Evolutionary conservation across 2,888 invertebrate species (phyloP).

Genomic region (Zaprionus obscuricornis): DNA sequence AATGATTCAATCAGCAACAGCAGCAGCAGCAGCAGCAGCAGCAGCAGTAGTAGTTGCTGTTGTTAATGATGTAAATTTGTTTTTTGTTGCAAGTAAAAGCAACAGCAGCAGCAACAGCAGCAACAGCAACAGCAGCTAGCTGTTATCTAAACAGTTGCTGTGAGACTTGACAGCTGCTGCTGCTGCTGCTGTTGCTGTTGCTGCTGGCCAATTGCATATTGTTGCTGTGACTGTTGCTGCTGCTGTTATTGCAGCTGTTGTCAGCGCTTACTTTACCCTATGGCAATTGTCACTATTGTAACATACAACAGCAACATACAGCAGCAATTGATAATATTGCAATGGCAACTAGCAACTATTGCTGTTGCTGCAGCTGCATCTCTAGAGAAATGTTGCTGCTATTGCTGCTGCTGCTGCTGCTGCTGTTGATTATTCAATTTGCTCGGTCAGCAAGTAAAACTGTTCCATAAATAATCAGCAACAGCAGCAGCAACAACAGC

Average conservation of each 20-base stretch:
- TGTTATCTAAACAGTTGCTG: slow-evolving; percentile 40
- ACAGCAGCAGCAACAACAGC: background rate
- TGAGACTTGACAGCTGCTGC: slow-evolving; percentile 39
- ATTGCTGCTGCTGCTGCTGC: too few relatives aligned
- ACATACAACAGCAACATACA: slow-evolving; percentile 14
- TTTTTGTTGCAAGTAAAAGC: slow-evolving; percentile 19
- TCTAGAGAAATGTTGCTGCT: slow-evolving; percentile 13
- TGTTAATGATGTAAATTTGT: background rate
- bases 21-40: background rate
- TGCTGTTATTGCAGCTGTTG: slow-evolving; percentile 9
- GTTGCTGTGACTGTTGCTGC: slow-evolving; percentile 6
- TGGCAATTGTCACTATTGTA: slow-evolving; percentile 10
- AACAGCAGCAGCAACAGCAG: slow-evolving; percentile 20
- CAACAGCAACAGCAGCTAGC: background rate
- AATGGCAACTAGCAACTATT: slow-evolving; percentile 13
- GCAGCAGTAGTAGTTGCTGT: background rate
- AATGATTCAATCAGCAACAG: background rate
- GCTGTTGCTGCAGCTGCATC: slow-evolving; percentile 12
- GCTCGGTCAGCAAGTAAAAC: slow-evolving; percentile 26
- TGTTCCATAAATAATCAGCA: slow-evolving; percentile 36
- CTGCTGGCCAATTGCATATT: slow-evolving; percentile 30
- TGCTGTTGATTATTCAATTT: background rate
- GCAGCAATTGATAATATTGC: slow-evolving; percentile 12
- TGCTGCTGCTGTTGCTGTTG: slow-evolving; percentile 10
- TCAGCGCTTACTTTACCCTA: background rate